Percentiles rank a stretch among this genome's conserved stretches.
phyloP scores from a whole-genome alignment of 2,888 invertebrate genomes.

The Seira sanloemensis region DNA sequence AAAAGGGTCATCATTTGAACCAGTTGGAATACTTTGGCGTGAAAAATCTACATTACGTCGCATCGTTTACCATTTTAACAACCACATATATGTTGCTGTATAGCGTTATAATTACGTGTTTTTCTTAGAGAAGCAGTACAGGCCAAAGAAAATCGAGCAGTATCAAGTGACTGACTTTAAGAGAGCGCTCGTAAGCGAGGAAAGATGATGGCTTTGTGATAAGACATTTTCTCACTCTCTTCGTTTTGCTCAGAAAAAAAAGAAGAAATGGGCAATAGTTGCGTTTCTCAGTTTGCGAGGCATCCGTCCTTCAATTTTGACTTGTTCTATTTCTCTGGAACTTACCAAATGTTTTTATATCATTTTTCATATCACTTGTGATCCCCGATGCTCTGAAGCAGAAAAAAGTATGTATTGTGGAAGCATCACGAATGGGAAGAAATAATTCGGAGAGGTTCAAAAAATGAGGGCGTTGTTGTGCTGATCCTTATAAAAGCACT shows the following conservation, averaged over 20 bases:
- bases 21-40: too few species aligned
- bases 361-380: slow-evolving; percentile 47
- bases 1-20: too few species aligned
- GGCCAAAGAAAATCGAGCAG: not conserved
- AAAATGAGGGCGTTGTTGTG: not conserved
- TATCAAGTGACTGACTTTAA: not conserved
- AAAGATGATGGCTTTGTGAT: slow-evolving; percentile 3
- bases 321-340: slow-evolving; percentile 22
- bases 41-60: too few species aligned
- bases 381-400: slow-evolving; percentile 27
- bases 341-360: slow-evolving; percentile 24
- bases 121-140: slow-evolving; percentile 1
- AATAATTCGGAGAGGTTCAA: not conserved
- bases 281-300: not conserved
- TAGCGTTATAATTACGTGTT: not conserved
- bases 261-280: not conserved
- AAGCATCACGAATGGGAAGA: not conserved
- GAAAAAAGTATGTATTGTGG: not conserved
- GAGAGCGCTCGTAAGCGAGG: not conserved
- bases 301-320: slow-evolving; percentile 32
- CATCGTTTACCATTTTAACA: too few species aligned
- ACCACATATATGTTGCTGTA: too few species aligned
- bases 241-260: not conserved
- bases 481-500: not conserved
- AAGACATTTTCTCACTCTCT: not conserved